A percentile compares a stretch with the other conserved stretches of the same genome.
These are phyloP conservation scores for Pyrrhia umbra DNA, from an alignment of 2,888 invertebrate genomes.

Conservation along the genomic window DNA sequence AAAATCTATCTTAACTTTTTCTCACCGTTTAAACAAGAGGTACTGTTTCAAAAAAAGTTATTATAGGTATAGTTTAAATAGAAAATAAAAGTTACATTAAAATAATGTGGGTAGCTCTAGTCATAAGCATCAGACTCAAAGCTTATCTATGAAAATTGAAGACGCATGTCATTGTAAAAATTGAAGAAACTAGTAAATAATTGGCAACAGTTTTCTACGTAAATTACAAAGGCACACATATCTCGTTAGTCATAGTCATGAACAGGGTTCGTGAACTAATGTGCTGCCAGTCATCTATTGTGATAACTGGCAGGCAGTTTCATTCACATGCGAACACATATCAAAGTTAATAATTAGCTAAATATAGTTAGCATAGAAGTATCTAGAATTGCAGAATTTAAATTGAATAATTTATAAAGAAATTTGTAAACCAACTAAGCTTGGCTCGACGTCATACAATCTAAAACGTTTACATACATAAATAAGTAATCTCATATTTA, in stretches of 20 bases:
- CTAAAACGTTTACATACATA: slow-evolving; percentile 10
- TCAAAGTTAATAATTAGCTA: neutral
- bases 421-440: neutral
- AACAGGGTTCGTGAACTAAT: slow-evolving; percentile 10
- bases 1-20: too few species aligned
- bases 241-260: slow-evolving; percentile 1
- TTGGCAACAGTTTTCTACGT: neutral
- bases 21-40: too few species aligned
- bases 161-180: neutral
- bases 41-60: too few species aligned
- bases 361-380: neutral
- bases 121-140: too few species aligned
- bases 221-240: slow-evolving; percentile 11
- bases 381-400: neutral
- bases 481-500: slow-evolving; percentile 21
- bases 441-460: neutral
- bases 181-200: neutral
- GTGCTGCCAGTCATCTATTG: slow-evolving; percentile 33
- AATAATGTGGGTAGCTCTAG: too few species aligned
- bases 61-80: too few species aligned
- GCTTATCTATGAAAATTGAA: neutral
- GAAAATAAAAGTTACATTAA: too few species aligned
- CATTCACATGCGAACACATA: slow-evolving; percentile 10
- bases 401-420: neutral
- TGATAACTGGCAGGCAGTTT: slow-evolving; percentile 12